Conservation (phyloP, 2,797 vertebrate species). For the Anguilla obscura region DNA sequence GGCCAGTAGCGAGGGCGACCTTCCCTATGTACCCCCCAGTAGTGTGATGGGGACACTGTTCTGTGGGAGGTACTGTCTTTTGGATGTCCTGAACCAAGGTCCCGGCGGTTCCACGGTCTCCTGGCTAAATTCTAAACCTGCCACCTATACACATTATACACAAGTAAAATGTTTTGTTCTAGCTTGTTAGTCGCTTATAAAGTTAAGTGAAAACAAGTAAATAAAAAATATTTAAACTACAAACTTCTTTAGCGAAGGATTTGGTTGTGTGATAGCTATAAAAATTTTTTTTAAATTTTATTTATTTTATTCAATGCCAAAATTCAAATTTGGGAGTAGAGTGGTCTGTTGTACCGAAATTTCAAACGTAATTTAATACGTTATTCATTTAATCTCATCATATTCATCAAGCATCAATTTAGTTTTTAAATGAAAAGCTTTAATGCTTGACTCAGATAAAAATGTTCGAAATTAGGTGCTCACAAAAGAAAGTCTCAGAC, state of each 20-base stretch:
- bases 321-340: background rate
- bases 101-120: no score
- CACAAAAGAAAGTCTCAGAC: conserved; percentile 8
- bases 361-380: background rate
- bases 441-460: background rate
- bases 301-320: background rate
- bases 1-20: no score
- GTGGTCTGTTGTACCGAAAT: background rate
- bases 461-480: background rate
- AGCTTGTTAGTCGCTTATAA: background rate
- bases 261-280: background rate
- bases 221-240: background rate
- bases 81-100: no score
- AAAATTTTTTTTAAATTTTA: background rate
- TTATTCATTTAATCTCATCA: background rate
- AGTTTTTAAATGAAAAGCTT: background rate
- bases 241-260: background rate
- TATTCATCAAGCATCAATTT: background rate
- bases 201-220: background rate
- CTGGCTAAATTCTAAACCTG: no score
- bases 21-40: no score
- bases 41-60: no score
- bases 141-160: background rate
- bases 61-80: no score
- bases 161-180: background rate